Percentiles rank a stretch among this genome's conserved stretches.
Evolutionary conservation across 2,113 vertebrate species (phyloP).

Genomic region (Lamprologus callipterus): DNA sequence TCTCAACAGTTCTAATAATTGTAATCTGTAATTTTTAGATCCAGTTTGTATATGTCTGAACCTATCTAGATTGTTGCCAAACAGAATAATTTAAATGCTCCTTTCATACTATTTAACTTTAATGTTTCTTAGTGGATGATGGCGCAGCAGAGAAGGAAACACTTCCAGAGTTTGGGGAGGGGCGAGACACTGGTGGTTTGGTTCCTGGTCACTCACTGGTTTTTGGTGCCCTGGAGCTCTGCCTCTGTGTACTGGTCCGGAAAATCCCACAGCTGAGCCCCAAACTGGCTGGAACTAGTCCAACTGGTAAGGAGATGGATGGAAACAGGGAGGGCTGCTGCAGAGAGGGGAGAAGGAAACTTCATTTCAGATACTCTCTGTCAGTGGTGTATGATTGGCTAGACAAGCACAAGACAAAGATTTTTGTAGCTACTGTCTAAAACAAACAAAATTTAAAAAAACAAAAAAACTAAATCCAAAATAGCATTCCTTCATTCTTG

Average conservation of each 20-base stretch:
- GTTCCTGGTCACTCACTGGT: conserved; percentile 89
- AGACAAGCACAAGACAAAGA: background rate
- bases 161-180: conserved; percentile 89
- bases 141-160: conserved; percentile 97
- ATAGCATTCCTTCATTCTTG: background rate
- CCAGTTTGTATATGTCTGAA: background rate
- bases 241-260: conserved; percentile 86
- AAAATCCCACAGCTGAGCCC: conserved; percentile 89
- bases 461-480: background rate
- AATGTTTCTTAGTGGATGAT: conserved; percentile 79
- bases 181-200: conserved; percentile 88
- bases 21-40: background rate
- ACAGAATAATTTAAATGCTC: background rate
- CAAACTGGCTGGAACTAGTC: conserved; percentile 76
- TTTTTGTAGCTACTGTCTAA: background rate
- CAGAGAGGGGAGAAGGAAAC: background rate
- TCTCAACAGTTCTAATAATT: background rate
- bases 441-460: background rate
- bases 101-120: background rate
- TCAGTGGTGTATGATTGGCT: background rate
- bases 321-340: background rate
- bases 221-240: conserved; percentile 84
- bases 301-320: background rate
- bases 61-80: background rate
- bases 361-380: background rate